Base-by-base conservation (phyloP, 2,888 invertebrate genomes). In the Agrochola litura region DNA sequence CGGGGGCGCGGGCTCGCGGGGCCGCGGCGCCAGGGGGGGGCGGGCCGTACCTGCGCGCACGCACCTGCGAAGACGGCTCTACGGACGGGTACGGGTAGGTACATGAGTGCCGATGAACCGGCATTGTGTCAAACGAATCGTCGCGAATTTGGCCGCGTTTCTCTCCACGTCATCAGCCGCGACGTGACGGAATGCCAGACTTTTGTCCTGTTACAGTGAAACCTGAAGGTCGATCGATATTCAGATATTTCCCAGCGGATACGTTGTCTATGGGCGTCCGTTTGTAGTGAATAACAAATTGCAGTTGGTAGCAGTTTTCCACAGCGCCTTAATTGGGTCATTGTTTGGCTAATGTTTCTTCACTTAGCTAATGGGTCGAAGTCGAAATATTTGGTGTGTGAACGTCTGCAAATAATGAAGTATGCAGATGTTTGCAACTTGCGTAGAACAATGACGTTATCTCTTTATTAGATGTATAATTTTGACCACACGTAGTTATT, bases 81-180 rank as follows among this genome's bases (percentile, higher is more conserved):
- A 84, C 86, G 84, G 83, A 73, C 87, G 84, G 80, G 88, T 89
- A 87, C 81, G 81, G 88, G 80, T 82, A 88, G 85, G 87, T 87
- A 85, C 78, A 78, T 64, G 83, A 83, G 92, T 92, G 95, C 92
- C 95, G 95, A 96, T 95, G 95, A 95, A 96, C 95, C 95, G 95
- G 93, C 96, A 95, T 96, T 94, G 95, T 96, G 96, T 95, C 96
- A 95, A 94, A 94, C 92, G 93, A 92, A 91, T 93, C 93, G 93
- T 95, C 92, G 96, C 96, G 92, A 96, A 96, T 96, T 96, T 94
- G 95, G 94, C 90, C 96, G 95, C 96, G 94, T 96, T 96, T 96
- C 96, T 94, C 89, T 85, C 84, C 93, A 92, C 94, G 93, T 92
- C 93, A 92, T 85, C 91, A 83, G 22, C 79, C 81, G 81, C 90